Percentiles rank a stretch among this genome's conserved stretches.
Conservation (phyloP, 2,797 vertebrate genomes). For the Hoplostethus mediterraneus region DNA sequence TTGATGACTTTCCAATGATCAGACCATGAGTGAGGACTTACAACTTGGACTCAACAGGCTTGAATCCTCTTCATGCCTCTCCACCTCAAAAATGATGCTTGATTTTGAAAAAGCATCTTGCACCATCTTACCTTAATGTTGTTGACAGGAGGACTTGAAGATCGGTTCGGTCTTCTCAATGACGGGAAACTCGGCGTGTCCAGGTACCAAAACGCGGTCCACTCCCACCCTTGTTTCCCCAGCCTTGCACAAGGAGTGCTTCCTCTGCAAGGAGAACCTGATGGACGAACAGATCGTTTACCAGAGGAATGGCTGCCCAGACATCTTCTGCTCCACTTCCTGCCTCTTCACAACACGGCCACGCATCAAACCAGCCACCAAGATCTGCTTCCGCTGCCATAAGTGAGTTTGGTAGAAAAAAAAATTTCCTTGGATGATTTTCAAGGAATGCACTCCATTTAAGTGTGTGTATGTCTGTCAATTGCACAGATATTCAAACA, state of each 20-base stretch:
- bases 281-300: constrained; percentile 94
- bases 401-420: constrained; percentile 82
- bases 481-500: too few species aligned
- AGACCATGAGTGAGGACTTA: too few species aligned
- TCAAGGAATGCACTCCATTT: too few species aligned
- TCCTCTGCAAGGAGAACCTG: constrained; percentile 91
- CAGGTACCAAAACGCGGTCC: constrained; percentile 41
- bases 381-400: constrained; percentile 89
- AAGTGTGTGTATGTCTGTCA: too few species aligned
- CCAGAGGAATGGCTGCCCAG: constrained; percentile 93
- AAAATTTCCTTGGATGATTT: too few species aligned
- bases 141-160: constrained; percentile 88
- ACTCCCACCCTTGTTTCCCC: constrained; percentile 76
- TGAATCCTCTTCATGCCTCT: too few species aligned
- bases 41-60: too few species aligned
- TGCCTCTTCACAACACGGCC: constrained; percentile 85
- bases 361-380: constrained; percentile 67
- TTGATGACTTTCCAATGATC: too few species aligned
- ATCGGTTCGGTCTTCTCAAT: constrained; percentile 92
- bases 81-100: too few species aligned
- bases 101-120: too few species aligned
- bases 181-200: constrained; percentile 80
- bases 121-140: neutral
- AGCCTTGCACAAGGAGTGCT: constrained; percentile 80
- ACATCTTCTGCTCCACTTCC: constrained; percentile 94